phyloP scores from a whole-genome alignment of 1,140 invertebrate genomes.

The Cepaea nemoralis region DNA sequence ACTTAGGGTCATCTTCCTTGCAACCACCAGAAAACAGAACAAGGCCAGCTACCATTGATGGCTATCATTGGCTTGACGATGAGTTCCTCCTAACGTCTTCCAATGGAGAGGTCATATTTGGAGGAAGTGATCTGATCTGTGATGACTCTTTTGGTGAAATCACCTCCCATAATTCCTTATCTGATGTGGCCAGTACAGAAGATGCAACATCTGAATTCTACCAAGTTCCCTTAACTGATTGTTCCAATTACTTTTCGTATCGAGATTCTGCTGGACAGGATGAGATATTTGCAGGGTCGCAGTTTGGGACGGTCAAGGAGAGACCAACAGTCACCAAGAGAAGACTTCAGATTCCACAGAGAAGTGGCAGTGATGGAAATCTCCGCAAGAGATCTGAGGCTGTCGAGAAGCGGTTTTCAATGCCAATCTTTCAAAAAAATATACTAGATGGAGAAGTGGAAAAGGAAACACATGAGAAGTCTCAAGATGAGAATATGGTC shows the following conservation, averaged over 20 bases:
- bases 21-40: slow-evolving; percentile 32
- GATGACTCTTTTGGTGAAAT: slow-evolving; percentile 14
- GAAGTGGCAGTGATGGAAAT: slow-evolving; percentile 8
- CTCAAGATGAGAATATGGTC: neutral
- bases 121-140: neutral
- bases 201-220: slow-evolving; percentile 41
- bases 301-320: slow-evolving; percentile 12
- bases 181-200: slow-evolving; percentile 24
- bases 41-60: slow-evolving; percentile 51
- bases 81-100: slow-evolving; percentile 63
- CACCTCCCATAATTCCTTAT: neutral
- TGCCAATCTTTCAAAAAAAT: neutral
- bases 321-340: neutral
- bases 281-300: slow-evolving; percentile 27
- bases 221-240: neutral
- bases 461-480: neutral
- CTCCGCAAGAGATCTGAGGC: neutral
- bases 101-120: slow-evolving; percentile 50
- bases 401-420: neutral
- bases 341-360: neutral
- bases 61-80: slow-evolving; percentile 65
- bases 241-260: neutral
- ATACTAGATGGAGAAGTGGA: neutral
- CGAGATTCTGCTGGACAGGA: neutral
- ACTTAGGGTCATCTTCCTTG: neutral